These are phyloP conservation scores for Trissolcus basalis DNA, from an alignment of 1,140 invertebrate species.

Conservation along the genomic window DNA sequence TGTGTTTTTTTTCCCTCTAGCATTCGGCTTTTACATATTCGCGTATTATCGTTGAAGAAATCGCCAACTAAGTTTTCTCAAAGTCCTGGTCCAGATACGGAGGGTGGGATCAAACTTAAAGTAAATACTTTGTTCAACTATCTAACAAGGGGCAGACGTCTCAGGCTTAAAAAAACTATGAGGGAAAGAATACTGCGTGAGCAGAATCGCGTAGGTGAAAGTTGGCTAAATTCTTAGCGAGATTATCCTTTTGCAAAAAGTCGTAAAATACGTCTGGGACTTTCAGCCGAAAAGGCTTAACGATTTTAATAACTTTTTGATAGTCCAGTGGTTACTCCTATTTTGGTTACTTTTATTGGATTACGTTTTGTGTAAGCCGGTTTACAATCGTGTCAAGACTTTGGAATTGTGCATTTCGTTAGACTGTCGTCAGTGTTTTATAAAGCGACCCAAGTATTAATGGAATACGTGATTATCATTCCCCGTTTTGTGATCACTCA, in stretches of 20 bases:
- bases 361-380: no score
- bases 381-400: no score
- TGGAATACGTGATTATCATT: no score
- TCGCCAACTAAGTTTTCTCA: conserved; percentile 22
- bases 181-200: conserved; percentile 37
- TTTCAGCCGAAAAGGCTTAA: conserved; percentile 2
- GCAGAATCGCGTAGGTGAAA: conserved; percentile 43
- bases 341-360: no score
- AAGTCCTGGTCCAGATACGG: conserved; percentile 29
- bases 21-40: conserved; percentile 12
- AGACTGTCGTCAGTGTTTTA: no score
- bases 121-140: conserved; percentile 47
- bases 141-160: conserved; percentile 24
- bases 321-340: neutral
- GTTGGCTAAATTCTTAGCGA: conserved; percentile 30
- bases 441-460: no score
- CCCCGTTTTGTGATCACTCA: no score
- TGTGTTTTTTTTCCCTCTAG: conserved; percentile 2
- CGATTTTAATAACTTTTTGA: neutral
- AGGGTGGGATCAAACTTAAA: conserved; percentile 40
- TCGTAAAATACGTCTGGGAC: conserved; percentile 16
- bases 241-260: conserved; percentile 34
- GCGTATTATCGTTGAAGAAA: conserved; percentile 18
- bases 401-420: no score
- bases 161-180: conserved; percentile 33